These are phyloP conservation scores for Dendroctonus valens DNA, from an alignment of 1,140 invertebrate genomes.

Conservation along the genomic window DNA sequence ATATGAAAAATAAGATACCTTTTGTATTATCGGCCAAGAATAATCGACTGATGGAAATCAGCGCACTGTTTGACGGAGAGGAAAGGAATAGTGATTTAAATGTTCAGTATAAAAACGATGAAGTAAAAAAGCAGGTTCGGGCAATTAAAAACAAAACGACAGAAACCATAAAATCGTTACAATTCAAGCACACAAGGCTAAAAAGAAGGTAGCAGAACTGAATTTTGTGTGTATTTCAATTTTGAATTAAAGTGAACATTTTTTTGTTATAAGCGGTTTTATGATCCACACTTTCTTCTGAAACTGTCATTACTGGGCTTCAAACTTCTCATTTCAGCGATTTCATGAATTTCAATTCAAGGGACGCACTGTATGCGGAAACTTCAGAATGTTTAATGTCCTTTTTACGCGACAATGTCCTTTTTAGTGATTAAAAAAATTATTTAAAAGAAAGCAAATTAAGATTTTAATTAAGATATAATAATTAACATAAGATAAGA, in stretches of 20 bases:
- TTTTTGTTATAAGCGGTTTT: too few species aligned
- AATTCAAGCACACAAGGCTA: slow-evolving; percentile 30
- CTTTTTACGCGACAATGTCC: too few species aligned
- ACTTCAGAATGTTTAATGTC: too few species aligned
- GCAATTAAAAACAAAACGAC: slow-evolving; percentile 41
- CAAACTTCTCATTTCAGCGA: too few species aligned
- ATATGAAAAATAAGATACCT: slow-evolving; percentile 50
- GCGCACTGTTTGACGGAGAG: slow-evolving; percentile 58
- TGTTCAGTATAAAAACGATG: slow-evolving; percentile 43
- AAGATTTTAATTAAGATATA: too few species aligned
- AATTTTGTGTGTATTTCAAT: background rate
- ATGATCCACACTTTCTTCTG: too few species aligned
- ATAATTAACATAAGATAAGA: too few species aligned
- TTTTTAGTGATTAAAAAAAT: background rate
- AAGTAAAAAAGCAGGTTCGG: slow-evolving; percentile 38
- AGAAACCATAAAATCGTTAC: slow-evolving; percentile 36
- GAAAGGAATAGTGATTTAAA: slow-evolving; percentile 30
- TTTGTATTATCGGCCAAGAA: slow-evolving; percentile 54
- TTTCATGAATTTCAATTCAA: too few species aligned
- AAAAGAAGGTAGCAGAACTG: slow-evolving; percentile 35
- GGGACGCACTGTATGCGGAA: too few species aligned
- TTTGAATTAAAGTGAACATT: too few species aligned
- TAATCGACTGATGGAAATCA: slow-evolving; percentile 59
- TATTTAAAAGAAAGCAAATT: too few species aligned
- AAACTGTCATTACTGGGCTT: too few species aligned